Evolutionary conservation across 1,140 invertebrate species (phyloP).

Genomic region (Drosophila tropicalis): DNA sequence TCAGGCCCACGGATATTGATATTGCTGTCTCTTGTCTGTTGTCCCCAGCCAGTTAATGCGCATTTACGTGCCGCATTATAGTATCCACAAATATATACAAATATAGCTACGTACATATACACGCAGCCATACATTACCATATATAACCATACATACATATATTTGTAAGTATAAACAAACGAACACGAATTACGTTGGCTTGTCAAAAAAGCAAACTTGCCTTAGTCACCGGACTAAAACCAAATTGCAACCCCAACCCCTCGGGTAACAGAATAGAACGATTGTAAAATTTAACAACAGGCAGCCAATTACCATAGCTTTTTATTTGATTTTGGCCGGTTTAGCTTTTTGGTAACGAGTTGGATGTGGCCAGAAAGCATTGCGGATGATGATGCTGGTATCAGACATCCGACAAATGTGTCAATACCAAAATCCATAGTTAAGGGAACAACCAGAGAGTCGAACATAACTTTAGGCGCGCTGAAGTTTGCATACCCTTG

Average conservation of each 20-base stretch:
- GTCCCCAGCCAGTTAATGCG: conserved; percentile 56
- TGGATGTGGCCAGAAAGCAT: conserved; percentile 35
- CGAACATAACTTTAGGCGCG: too few relatives aligned
- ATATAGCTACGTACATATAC: not conserved
- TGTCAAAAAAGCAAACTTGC: conserved; percentile 76
- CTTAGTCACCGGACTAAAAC: conserved; percentile 49
- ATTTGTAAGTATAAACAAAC: conserved; percentile 6
- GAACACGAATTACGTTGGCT: conserved; percentile 49
- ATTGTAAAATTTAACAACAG: conserved; percentile 69
- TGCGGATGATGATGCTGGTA: conserved; percentile 13
- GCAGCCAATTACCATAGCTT: conserved; percentile 63
- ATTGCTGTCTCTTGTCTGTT: conserved; percentile 28
- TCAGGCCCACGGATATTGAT: conserved; percentile 66
- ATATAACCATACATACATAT: not conserved
- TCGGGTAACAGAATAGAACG: conserved; percentile 41
- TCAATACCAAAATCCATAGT: conserved; percentile 10
- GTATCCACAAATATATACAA: conserved; percentile 21
- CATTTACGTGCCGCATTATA: conserved; percentile 65
- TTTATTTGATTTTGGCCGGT: conserved; percentile 69
- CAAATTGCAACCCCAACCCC: conserved; percentile 30
- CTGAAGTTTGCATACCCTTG: too few relatives aligned
- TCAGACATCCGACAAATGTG: conserved; percentile 29
- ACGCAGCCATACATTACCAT: not conserved
- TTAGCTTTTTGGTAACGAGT: conserved; percentile 68
- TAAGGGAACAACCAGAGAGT: too few relatives aligned